These are phyloP conservation scores for Microtus oregoni DNA, from an alignment of 2,113 vertebrate genomes.

Conservation along the genomic window DNA sequence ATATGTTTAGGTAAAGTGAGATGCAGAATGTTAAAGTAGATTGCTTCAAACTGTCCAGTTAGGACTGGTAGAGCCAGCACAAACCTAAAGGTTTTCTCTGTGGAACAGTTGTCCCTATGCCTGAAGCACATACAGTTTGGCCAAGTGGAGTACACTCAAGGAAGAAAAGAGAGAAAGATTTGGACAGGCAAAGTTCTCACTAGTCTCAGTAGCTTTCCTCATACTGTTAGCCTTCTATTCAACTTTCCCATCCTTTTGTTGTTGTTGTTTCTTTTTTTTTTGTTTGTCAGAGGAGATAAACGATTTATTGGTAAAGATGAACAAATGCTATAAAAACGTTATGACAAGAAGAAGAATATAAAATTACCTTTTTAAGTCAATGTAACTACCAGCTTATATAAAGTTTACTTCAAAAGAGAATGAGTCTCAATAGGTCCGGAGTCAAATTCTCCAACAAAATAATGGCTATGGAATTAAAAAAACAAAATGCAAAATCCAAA, in stretches of 20 bases:
- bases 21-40: not conserved
- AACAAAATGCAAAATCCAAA: not conserved
- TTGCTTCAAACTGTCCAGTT: not conserved
- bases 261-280: no score
- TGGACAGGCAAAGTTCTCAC: not conserved
- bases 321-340: not conserved
- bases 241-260: not conserved
- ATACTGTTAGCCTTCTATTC: not conserved
- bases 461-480: not conserved
- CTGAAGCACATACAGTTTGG: no score
- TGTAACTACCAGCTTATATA: not conserved
- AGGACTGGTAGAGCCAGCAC: not conserved
- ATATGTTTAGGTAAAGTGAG: not conserved
- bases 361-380: not conserved
- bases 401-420: not conserved
- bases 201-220: not conserved
- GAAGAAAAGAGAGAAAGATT: not conserved
- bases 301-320: not conserved
- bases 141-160: no score
- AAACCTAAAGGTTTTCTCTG: not conserved
- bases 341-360: conserved; percentile 14
- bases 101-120: no score
- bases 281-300: conserved; percentile 55
- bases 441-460: conserved; percentile 36
- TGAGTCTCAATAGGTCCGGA: not conserved